These are phyloP conservation scores for Ptiloglossa arizonensis DNA, from an alignment of 1,140 invertebrate genomes.

Conservation along the genomic window DNA sequence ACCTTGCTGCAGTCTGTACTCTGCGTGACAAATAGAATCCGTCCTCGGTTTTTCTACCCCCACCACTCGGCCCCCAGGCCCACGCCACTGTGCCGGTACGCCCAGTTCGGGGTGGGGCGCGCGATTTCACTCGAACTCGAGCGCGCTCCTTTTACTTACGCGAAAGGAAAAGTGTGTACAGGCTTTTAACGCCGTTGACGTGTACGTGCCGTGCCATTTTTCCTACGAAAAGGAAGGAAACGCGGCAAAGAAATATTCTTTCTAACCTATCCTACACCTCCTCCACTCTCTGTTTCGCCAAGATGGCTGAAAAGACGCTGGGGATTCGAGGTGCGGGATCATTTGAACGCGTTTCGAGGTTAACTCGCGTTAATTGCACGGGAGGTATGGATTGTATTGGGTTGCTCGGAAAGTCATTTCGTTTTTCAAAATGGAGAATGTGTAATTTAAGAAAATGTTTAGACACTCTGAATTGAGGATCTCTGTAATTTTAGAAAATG, in stretches of 20 bases:
- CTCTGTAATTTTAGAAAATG: too few relatives aligned
- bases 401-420: too few relatives aligned
- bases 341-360: slow-evolving; percentile 26
- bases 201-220: background rate
- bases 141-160: slow-evolving; percentile 17
- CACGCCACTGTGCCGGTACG: too few relatives aligned
- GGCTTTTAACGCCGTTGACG: slow-evolving; percentile 7
- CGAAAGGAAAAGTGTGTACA: slow-evolving; percentile 38
- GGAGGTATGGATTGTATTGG: background rate
- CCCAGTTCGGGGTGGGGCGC: background rate
- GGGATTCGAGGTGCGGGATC: slow-evolving; percentile 19
- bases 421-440: background rate
- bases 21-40: slow-evolving; percentile 28
- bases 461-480: too few relatives aligned
- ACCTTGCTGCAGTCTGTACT: slow-evolving; percentile 11
- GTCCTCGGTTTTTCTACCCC: background rate
- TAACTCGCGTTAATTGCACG: slow-evolving; percentile 18
- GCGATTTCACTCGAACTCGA: slow-evolving; percentile 11
- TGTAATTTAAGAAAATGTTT: too few relatives aligned
- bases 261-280: background rate
- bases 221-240: background rate
- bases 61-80: too few relatives aligned
- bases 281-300: background rate
- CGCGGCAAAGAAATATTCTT: background rate
- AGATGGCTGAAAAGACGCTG: slow-evolving; percentile 1